Evolutionary conservation across 2,888 invertebrate genomes (phyloP).

Genomic region (Dryobotodes eremita): DNA sequence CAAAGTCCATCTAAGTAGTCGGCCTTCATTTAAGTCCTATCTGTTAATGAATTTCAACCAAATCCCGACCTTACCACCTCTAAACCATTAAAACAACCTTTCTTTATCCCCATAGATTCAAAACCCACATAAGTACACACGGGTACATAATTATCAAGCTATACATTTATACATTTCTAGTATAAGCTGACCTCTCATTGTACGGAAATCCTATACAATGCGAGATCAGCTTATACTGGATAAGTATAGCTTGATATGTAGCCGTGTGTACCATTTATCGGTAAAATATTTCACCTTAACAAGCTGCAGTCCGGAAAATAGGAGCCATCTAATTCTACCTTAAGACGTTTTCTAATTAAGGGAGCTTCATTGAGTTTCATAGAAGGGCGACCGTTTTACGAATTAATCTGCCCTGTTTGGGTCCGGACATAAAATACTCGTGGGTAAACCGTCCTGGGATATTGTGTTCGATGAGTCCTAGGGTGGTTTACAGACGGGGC

Average conservation of each 20-base stretch:
- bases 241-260: no score
- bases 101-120: constrained; percentile 33
- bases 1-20: no score
- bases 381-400: constrained; percentile 55
- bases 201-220: no score
- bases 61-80: background rate
- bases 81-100: constrained; percentile 4
- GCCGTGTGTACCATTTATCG: constrained; percentile 26
- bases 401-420: constrained; percentile 68
- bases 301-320: constrained; percentile 51
- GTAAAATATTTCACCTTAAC: constrained; percentile 38
- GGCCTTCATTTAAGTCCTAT: constrained; percentile 18
- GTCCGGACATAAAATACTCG: constrained; percentile 65
- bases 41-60: constrained; percentile 29
- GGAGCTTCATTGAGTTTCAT: constrained; percentile 56
- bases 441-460: constrained; percentile 38
- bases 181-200: no score
- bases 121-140: constrained; percentile 31
- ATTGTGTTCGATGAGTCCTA: constrained; percentile 51
- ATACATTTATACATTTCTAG: no score
- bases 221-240: no score
- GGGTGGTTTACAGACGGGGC: constrained; percentile 13
- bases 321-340: constrained; percentile 50
- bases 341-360: constrained; percentile 68
- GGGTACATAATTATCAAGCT: no score